Evolutionary conservation across 2,797 vertebrate genomes (phyloP).

Genomic region (Melopsittacus undulatus): DNA sequence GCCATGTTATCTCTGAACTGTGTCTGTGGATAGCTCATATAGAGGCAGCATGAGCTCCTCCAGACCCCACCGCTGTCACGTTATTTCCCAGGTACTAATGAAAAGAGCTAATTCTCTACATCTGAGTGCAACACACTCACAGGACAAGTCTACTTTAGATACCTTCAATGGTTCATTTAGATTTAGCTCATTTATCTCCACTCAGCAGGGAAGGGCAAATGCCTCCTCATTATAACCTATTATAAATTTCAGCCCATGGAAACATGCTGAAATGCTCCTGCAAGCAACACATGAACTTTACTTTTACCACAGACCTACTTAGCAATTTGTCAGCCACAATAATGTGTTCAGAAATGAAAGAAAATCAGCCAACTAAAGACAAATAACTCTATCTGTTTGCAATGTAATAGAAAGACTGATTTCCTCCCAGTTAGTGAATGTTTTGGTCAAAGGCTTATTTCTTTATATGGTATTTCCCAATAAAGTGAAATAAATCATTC

Average conservation of each 20-base stretch:
- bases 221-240: not conserved
- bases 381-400: not conserved
- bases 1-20: rapidly evolving
- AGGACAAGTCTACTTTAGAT: not conserved
- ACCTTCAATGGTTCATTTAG: not conserved
- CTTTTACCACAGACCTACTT: not conserved
- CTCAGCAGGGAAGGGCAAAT: not conserved
- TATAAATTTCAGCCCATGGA: not conserved
- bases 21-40: not conserved
- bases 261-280: not conserved
- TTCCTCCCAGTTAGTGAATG: not conserved
- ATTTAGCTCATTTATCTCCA: not conserved
- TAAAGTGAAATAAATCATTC: not conserved
- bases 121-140: not conserved
- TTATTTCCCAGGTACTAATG: not conserved
- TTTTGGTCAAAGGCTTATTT: constrained; percentile 8
- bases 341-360: not conserved
- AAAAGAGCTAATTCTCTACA: not conserved
- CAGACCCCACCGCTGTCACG: not conserved
- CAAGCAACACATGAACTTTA: not conserved
- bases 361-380: not conserved
- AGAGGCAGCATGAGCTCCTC: not conserved
- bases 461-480: not conserved
- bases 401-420: not conserved
- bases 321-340: constrained; percentile 17